phyloP scores from a whole-genome alignment of 2,113 vertebrate species.

The Rhabdomys dilectus region DNA sequence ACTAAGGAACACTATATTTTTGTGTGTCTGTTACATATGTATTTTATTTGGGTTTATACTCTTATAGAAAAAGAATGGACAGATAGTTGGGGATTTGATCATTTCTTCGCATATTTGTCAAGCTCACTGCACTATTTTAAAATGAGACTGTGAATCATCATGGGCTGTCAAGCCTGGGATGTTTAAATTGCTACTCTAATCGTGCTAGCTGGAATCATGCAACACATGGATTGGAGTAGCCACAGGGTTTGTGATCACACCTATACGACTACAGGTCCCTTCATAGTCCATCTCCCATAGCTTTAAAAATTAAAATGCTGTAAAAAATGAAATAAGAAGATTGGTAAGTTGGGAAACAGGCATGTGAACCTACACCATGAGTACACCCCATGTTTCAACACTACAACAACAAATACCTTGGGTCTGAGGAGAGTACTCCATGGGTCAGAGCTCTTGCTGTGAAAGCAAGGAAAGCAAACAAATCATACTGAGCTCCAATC shows the following conservation, averaged over 20 bases:
- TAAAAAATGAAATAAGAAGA: background rate
- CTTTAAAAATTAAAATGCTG: background rate
- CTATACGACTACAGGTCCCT: background rate
- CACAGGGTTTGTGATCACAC: background rate
- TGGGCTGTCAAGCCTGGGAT: background rate
- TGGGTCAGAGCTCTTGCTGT: too few species aligned
- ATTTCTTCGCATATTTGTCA: background rate
- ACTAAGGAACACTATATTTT: slow-evolving; percentile 8
- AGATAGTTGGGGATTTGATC: background rate
- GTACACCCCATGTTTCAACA: background rate
- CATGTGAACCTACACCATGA: background rate
- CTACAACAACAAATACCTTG: background rate
- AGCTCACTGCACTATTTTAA: background rate
- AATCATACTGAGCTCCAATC: background rate
- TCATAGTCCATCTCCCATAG: background rate
- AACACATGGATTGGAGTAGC: background rate
- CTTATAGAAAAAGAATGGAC: background rate
- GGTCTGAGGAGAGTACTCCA: background rate
- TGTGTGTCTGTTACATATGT: background rate
- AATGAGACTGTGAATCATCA: background rate
- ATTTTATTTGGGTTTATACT: slow-evolving; percentile 19
- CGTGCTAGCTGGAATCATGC: background rate
- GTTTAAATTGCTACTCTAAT: background rate
- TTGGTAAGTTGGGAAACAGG: background rate
- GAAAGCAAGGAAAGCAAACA: background rate